These are phyloP conservation scores for Mystacornis crossleyi DNA, from an alignment of 2,113 vertebrate genomes.

Conservation along the genomic window DNA sequence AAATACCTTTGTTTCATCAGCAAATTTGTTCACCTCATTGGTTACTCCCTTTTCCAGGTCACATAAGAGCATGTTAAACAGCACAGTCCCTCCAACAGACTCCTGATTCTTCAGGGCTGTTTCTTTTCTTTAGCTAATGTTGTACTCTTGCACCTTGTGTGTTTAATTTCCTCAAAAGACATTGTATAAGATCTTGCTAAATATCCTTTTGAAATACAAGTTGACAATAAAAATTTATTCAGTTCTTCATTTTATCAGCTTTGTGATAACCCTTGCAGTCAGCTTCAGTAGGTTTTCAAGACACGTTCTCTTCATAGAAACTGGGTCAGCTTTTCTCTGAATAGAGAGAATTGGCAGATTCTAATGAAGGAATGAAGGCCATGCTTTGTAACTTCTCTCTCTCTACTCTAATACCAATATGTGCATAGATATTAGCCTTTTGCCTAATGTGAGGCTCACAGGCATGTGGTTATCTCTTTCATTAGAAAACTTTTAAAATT, in stretches of 20 bases:
- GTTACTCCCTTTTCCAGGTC: background rate
- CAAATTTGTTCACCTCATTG: background rate
- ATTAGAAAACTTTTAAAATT: background rate
- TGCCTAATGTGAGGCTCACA: background rate
- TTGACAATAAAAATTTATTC: background rate
- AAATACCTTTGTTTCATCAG: background rate
- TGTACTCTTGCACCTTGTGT: background rate
- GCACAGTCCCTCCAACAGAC: background rate
- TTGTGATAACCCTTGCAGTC: background rate
- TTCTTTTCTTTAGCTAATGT: background rate
- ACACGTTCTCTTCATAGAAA: background rate
- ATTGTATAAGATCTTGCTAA: background rate
- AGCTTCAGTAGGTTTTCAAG: background rate
- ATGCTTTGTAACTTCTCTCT: background rate
- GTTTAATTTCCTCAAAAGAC: background rate
- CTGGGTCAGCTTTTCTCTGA: background rate
- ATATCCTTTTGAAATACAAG: background rate
- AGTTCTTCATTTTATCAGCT: background rate
- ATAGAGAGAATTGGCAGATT: background rate
- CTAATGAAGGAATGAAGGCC: background rate
- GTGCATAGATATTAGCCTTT: background rate
- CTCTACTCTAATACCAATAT: fast-evolving
- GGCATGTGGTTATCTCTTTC: background rate
- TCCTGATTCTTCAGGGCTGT: background rate
- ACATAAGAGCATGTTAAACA: background rate